Conservation (phyloP, 2,888 invertebrate genomes). For the Myopa tessellatipennis region DNA sequence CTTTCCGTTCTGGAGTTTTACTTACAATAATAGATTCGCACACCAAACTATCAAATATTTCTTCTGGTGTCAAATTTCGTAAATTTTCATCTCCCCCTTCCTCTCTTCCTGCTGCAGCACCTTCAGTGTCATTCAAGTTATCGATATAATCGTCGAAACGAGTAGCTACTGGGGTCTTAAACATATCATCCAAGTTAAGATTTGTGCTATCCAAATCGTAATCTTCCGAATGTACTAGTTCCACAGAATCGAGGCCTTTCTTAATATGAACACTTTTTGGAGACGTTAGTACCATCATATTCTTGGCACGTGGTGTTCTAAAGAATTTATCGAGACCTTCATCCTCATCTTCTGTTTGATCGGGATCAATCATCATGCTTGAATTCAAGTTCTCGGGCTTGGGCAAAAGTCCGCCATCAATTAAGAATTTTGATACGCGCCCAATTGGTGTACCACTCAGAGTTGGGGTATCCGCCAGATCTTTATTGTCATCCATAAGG, state of each 20-base stretch:
- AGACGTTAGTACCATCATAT: slow-evolving; percentile 60
- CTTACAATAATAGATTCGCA: slow-evolving; percentile 51
- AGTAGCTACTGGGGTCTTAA: slow-evolving; percentile 54
- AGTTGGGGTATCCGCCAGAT: slow-evolving; percentile 49
- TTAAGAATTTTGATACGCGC: neutral
- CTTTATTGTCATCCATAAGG: slow-evolving; percentile 51
- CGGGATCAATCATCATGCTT: neutral
- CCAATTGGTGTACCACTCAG: neutral
- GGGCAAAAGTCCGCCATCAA: neutral
- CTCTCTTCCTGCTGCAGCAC: neutral
- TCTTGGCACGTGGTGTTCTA: slow-evolving; percentile 62
- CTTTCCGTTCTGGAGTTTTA: slow-evolving; percentile 47
- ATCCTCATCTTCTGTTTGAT: slow-evolving; percentile 5
- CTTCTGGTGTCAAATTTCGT: slow-evolving; percentile 45
- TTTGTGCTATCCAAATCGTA: slow-evolving; percentile 58
- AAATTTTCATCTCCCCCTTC: neutral
- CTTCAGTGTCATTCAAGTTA: slow-evolving; percentile 13
- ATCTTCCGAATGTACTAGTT: slow-evolving; percentile 51
- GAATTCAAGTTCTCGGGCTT: slow-evolving; percentile 6
- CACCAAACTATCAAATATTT: slow-evolving; percentile 53
- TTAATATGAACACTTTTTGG: slow-evolving; percentile 62
- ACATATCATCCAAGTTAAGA: slow-evolving; percentile 59
- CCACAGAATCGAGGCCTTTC: slow-evolving; percentile 48
- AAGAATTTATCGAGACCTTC: slow-evolving; percentile 56
- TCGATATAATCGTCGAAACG: slow-evolving; percentile 39